A percentile compares a stretch with the other conserved stretches of the same genome.
These are phyloP conservation scores for Meandrusa payeni DNA, from an alignment of 2,888 invertebrate species.

Conservation along the genomic window DNA sequence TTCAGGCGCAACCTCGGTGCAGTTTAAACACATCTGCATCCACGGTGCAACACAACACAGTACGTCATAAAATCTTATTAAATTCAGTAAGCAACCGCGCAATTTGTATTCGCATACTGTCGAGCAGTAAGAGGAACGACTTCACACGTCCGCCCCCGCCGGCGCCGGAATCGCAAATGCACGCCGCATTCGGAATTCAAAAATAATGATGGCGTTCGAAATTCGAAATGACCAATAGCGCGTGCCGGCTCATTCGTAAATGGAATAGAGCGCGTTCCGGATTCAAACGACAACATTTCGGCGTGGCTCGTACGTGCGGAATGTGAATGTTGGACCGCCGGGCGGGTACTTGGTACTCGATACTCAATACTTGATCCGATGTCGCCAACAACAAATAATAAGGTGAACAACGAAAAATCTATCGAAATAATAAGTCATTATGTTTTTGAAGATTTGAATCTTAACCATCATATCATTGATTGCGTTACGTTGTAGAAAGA, in stretches of 20 bases:
- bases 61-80: slow-evolving; percentile 53
- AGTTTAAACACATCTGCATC: slow-evolving; percentile 53
- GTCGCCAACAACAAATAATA: slow-evolving; percentile 1
- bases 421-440: too few relatives aligned
- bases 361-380: slow-evolving; percentile 5
- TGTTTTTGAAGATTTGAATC: too few relatives aligned
- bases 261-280: slow-evolving; percentile 48
- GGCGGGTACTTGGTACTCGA: slow-evolving; percentile 7
- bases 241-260: slow-evolving; percentile 46
- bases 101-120: slow-evolving; percentile 68
- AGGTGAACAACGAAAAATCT: neutral
- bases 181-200: slow-evolving; percentile 60
- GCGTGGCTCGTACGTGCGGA: slow-evolving; percentile 21
- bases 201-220: slow-evolving; percentile 60
- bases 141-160: slow-evolving; percentile 59
- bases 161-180: slow-evolving; percentile 71
- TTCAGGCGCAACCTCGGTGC: slow-evolving; percentile 67
- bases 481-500: too few relatives aligned
- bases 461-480: too few relatives aligned
- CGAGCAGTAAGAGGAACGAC: slow-evolving; percentile 51
- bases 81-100: slow-evolving; percentile 45
- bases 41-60: slow-evolving; percentile 36
- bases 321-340: slow-evolving; percentile 25
- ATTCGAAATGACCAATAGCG: slow-evolving; percentile 53
- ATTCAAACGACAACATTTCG: slow-evolving; percentile 47